Conservation (phyloP, 2,797 vertebrate genomes). For the Picus viridis region DNA sequence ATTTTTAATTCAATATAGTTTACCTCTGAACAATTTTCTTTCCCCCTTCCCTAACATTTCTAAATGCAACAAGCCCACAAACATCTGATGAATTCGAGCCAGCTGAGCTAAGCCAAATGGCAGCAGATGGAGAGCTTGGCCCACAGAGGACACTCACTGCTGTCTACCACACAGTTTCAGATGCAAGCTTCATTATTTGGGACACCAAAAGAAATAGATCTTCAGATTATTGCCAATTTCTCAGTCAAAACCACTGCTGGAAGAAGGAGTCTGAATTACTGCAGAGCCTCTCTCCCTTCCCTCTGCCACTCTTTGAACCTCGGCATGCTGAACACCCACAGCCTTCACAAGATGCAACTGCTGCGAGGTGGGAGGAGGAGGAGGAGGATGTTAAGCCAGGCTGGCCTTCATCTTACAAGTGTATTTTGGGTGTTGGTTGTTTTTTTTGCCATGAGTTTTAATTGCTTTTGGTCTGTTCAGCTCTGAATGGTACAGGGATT, state of each 20-base stretch:
- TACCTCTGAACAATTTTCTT: background rate
- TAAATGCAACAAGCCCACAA: slow-evolving; percentile 3
- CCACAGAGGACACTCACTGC: slow-evolving; percentile 54
- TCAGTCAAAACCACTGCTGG: slow-evolving; percentile 51
- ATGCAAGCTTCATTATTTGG: slow-evolving; percentile 56
- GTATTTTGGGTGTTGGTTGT: slow-evolving; percentile 12
- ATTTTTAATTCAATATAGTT: background rate
- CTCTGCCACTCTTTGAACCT: slow-evolving; percentile 29
- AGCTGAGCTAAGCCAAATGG: slow-evolving; percentile 52
- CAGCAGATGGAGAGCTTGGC: slow-evolving; percentile 60
- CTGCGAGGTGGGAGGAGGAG: slow-evolving; percentile 28
- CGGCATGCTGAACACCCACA: slow-evolving; percentile 57
- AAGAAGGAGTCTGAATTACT: slow-evolving; percentile 28
- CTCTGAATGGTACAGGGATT: background rate
- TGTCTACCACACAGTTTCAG: slow-evolving; percentile 53
- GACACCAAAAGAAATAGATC: slow-evolving; percentile 26
- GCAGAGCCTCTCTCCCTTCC: slow-evolving; percentile 16
- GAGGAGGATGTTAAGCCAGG: background rate
- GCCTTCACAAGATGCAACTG: slow-evolving; percentile 33
- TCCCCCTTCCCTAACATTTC: background rate
- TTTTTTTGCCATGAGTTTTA: background rate
- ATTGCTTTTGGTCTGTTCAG: background rate
- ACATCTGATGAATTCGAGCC: slow-evolving; percentile 33
- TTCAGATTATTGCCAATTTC: slow-evolving; percentile 47
- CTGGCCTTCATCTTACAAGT: slow-evolving; percentile 24